Evolutionary conservation across 2,113 vertebrate genomes (phyloP).

Genomic region (Neodontobutis hainanensis): DNA sequence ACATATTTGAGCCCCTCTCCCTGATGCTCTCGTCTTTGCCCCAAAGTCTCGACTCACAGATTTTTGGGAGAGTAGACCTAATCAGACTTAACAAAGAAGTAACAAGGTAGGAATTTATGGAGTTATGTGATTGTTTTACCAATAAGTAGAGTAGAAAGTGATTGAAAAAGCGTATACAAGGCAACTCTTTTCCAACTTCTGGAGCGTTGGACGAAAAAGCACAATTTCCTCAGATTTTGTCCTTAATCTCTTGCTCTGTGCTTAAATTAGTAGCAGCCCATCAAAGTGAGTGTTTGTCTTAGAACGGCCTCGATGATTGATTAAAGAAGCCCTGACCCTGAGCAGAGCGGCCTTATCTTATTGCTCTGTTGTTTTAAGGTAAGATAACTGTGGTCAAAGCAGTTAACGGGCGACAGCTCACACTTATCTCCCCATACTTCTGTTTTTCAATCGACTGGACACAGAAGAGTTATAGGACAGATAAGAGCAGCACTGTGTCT

Average conservation of each 20-base stretch:
- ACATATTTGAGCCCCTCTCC: slow-evolving; percentile 47
- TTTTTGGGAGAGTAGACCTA: neutral
- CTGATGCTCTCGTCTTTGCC: slow-evolving; percentile 22
- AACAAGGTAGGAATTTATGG: too few species aligned
- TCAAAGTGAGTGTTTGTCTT: slow-evolving; percentile 11
- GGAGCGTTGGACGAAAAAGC: neutral
- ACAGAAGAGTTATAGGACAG: neutral
- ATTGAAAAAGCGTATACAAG: too few species aligned
- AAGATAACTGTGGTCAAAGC: slow-evolving; percentile 10
- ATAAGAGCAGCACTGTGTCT: neutral
- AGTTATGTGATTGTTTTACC: too few species aligned
- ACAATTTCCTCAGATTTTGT: too few species aligned
- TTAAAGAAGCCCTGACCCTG: slow-evolving; percentile 19
- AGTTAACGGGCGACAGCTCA: neutral
- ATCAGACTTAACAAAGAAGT: too few species aligned
- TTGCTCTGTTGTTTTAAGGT: slow-evolving; percentile 8
- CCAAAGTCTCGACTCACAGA: slow-evolving; percentile 1
- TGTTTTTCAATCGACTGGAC: neutral
- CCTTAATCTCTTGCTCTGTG: neutral
- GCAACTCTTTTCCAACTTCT: too few species aligned
- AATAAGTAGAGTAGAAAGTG: too few species aligned
- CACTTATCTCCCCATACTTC: neutral
- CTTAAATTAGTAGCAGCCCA: slow-evolving; percentile 10
- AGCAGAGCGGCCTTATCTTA: slow-evolving; percentile 7
- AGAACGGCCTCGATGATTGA: neutral